Percentiles rank a stretch among this genome's conserved stretches.
Evolutionary conservation across 2,113 vertebrate genomes (phyloP).

Genomic region (Lynx canadensis): DNA sequence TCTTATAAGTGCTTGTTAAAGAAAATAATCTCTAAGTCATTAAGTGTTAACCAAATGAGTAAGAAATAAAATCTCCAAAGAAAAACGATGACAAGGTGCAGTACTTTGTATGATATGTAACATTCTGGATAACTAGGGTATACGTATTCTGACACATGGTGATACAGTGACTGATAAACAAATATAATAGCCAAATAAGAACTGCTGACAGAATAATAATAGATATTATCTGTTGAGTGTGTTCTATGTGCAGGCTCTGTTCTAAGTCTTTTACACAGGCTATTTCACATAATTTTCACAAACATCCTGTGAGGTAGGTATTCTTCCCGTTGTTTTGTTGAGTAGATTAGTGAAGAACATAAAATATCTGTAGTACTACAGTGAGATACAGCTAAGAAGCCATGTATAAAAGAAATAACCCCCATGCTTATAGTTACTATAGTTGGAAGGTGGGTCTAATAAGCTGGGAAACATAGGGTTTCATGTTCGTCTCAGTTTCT

Average conservation of each 20-base stretch:
- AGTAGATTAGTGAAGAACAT: neutral
- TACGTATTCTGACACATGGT: neutral
- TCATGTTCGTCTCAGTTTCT: neutral
- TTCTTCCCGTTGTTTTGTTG: too few species aligned
- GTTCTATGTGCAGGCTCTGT: neutral
- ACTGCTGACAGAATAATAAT: neutral
- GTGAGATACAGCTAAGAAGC: neutral
- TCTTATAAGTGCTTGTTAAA: neutral
- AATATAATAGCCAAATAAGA: neutral
- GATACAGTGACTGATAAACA: neutral
- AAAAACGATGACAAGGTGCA: neutral
- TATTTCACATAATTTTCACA: neutral
- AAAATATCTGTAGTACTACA: neutral
- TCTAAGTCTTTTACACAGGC: neutral
- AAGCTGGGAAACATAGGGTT: neutral
- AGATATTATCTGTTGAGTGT: neutral
- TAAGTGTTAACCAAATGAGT: neutral
- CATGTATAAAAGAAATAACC: neutral
- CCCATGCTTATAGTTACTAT: neutral
- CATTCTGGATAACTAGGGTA: neutral
- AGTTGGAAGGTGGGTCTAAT: neutral
- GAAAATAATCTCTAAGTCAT: neutral
- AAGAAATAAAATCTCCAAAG: neutral
- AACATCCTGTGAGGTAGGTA: neutral
- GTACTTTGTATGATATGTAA: neutral